Evolutionary conservation across 1,140 invertebrate species (phyloP), one percentile per base, ranked within the genome.

Genomic region (Magallana gigas): DNA sequence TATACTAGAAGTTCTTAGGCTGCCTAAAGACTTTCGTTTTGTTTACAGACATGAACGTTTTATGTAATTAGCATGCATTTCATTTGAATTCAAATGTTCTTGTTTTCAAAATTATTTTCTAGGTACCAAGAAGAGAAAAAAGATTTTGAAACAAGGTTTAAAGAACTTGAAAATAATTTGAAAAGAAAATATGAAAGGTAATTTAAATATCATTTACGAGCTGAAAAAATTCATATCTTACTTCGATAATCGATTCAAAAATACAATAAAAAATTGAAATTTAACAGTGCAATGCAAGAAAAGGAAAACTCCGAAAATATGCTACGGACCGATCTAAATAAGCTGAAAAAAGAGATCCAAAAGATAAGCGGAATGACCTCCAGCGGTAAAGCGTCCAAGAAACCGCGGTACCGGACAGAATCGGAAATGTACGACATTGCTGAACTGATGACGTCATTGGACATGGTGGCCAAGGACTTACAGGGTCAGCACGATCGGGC

Each of bases 61-160:
- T 48, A 48, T 48, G 36, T 48, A 48, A 48, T 48, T 48, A 4
- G 5, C 36, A 48, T 48, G 36, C 36, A 48, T 48, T 4, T 48
- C 36, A 48, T 48, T 48, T 48, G 2, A 48, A 48, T 48, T 48
- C 36, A 48, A 48, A 48, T 5, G 36, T 48, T 48, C 36, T 5
- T 48, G 36, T 48, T 48, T 2, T 48, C 36, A 48, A 48, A 48
- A 48, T 62, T 12, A 3, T 1, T 80, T 80, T 23, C 8, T 11
- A 87, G 85, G 29, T 71, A 87, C 23, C 58, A 83, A 60, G 71
- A 68, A 16, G 85, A 87, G 64, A 82, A 83, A 23, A 87, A 87
- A 64, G 85, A 83, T 12, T 82, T 87, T 16, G 85, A 87, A 56
- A 62, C 60, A n/a, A 87, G 58, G 83, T 36, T 87, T 3, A 80